A percentile compares a stretch with the other conserved stretches of the same genome.
phyloP scores from a whole-genome alignment of 2,888 invertebrate genomes.

The Thereva nobilitata region DNA sequence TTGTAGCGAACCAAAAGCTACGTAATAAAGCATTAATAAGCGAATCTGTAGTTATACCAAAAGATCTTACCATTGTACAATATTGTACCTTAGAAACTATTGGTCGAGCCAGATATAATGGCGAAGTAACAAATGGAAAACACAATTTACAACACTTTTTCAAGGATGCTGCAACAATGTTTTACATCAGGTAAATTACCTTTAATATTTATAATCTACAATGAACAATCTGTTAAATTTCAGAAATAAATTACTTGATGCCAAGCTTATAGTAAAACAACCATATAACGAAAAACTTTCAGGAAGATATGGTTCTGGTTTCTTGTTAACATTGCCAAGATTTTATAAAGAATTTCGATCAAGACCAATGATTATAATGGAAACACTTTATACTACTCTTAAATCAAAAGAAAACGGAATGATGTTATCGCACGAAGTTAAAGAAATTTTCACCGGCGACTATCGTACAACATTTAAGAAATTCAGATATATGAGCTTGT shows the following conservation, averaged over 20 bases:
- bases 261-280: constrained; percentile 68
- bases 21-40: constrained; percentile 65
- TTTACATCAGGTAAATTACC: constrained; percentile 51
- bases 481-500: constrained; percentile 55
- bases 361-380: constrained; percentile 57
- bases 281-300: constrained; percentile 60
- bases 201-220: too few relatives aligned
- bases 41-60: constrained; percentile 55
- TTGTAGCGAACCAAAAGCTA: constrained; percentile 70
- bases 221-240: too few relatives aligned
- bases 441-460: neutral
- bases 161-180: constrained; percentile 64
- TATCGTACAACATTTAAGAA: constrained; percentile 45
- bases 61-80: constrained; percentile 62
- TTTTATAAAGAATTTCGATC: constrained; percentile 66
- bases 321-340: constrained; percentile 65
- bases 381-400: constrained; percentile 49
- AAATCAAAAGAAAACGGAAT: constrained; percentile 61
- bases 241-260: constrained; percentile 64
- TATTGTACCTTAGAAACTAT: constrained; percentile 76
- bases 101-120: constrained; percentile 70
- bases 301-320: constrained; percentile 57
- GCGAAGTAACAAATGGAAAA: constrained; percentile 71
- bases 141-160: constrained; percentile 61
- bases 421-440: constrained; percentile 46